Conservation (phyloP, 1,140 invertebrate genomes). For the Aphelenchoides fujianensis region DNA sequence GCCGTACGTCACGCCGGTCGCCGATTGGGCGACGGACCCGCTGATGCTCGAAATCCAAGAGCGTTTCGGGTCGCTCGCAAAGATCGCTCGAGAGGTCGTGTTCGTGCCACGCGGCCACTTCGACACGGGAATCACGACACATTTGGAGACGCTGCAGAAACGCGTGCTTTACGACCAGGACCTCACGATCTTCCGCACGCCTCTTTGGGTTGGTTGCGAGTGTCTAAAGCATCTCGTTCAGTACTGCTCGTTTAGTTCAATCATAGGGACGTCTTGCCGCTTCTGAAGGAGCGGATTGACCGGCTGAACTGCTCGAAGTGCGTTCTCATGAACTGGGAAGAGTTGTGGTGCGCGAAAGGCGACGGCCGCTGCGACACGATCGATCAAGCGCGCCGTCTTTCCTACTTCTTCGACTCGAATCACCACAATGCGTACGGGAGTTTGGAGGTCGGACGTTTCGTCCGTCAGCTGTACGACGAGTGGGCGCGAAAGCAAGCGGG, state of each 20-base stretch:
- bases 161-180: background rate
- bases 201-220: too few species aligned
- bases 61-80: background rate
- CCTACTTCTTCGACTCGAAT: conserved; percentile 4
- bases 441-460: background rate
- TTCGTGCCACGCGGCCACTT: background rate
- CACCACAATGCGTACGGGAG: conserved; percentile 7
- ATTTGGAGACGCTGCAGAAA: background rate
- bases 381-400: background rate
- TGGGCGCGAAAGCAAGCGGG: background rate
- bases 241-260: background rate
- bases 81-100: background rate
- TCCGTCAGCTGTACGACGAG: conserved; percentile 4
- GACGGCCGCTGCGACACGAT: background rate
- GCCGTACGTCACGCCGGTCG: too few species aligned
- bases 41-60: background rate
- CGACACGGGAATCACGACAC: background rate
- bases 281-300: background rate
- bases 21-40: too few species aligned
- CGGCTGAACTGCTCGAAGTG: background rate
- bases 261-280: background rate
- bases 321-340: conserved; percentile 1
- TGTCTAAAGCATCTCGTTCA: too few species aligned
- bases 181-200: background rate
- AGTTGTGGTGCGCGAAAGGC: background rate